Evolutionary conservation across 1,140 invertebrate species (phyloP), one percentile per base, ranked within the genome.

Genomic region (Tetramorium simillimum): DNA sequence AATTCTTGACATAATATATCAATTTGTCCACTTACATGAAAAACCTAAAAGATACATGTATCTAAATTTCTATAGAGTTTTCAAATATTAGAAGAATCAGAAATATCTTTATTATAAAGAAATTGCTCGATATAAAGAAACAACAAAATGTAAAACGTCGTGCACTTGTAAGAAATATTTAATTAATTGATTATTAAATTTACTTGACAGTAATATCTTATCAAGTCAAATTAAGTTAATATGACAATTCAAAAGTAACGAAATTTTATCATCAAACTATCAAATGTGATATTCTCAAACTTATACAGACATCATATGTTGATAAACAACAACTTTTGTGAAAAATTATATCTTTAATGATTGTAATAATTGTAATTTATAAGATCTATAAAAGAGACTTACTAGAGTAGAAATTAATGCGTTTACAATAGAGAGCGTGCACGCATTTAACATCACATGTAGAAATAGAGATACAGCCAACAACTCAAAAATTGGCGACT

Each of bases 11-110:
- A 62, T 10, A 89, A 60, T 28, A 90, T 72, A 49, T 90, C 87
- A 10, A 90, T 58, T 37, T 89, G 87, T 3, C 82, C 87, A 16
- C 87, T 77, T 21, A 70, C 49, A 18, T 89, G 87, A 24, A 89
- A 12, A 49, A 89, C 58, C 88, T 89, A 49, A 62, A 67, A 78
- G 51, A 43, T 56, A 9, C 43, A 51, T 18, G 18, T 28, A 62
- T 24, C 43, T 86, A 46, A n/a, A 37, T 62, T 18, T 24, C 14
- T 28, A 5, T 24, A 60, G 4, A 24, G 12, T 4, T 37, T 43
- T 37, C 37, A 76, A 62, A 18, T 18, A 58, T 60, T 76, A 16
- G 6, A 76, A 76, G 14, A 7, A 53, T 53, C 46, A 46, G 12
- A 43, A 43, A 43, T 43, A 43, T 33, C 33, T 53, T 10, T 70